Conservation (phyloP, 2,797 vertebrate species). For the Hydrolagus colliei region DNA sequence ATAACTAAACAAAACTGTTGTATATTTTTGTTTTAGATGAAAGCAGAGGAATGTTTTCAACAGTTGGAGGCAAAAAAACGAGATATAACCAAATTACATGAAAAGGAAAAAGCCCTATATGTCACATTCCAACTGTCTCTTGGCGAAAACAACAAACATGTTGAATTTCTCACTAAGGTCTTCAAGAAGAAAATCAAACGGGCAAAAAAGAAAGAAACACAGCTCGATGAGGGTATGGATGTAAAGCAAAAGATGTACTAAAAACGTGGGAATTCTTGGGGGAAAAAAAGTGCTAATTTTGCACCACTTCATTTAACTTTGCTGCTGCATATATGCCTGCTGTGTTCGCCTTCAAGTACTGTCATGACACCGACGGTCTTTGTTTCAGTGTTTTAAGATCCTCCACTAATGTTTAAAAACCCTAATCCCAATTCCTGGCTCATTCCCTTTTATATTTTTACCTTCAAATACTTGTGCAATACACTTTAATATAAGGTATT, state of each 20-base stretch:
- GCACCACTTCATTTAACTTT: too few species aligned
- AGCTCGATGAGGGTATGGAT: constrained; percentile 47
- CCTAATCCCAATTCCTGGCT: too few species aligned
- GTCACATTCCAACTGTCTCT: constrained; percentile 63
- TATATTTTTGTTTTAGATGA: constrained; percentile 51
- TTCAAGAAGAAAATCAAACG: constrained; percentile 73
- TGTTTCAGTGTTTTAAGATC: background rate
- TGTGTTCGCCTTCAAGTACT: background rate
- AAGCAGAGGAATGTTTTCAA: constrained; percentile 58
- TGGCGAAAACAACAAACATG: constrained; percentile 73
- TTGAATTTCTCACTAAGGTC: constrained; percentile 69
- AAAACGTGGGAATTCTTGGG: too few species aligned
- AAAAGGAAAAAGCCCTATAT: constrained; percentile 60
- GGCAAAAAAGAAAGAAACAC: constrained; percentile 56
- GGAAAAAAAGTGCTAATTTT: background rate
- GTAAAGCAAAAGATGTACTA: background rate
- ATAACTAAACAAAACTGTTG: background rate
- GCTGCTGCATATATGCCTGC: background rate
- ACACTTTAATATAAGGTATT: too few species aligned
- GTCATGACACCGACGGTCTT: background rate
- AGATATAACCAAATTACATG: constrained; percentile 66
- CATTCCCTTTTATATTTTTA: too few species aligned
- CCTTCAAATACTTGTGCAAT: too few species aligned
- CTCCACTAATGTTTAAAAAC: background rate
- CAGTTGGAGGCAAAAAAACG: constrained; percentile 64